These are phyloP conservation scores for Gobius niger DNA, from an alignment of 2,113 vertebrate species.

Conservation along the genomic window DNA sequence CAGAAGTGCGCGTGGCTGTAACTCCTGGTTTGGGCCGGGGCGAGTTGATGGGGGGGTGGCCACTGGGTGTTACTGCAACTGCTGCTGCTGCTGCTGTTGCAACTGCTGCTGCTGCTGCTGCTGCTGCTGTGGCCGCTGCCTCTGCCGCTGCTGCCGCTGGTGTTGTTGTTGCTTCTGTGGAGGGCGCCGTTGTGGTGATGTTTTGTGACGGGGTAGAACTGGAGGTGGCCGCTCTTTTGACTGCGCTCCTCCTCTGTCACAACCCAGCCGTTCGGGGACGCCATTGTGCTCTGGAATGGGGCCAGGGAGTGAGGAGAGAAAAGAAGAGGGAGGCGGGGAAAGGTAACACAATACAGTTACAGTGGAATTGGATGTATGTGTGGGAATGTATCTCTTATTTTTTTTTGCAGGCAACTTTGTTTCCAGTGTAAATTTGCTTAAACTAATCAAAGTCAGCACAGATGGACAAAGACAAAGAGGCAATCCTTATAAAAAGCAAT, in stretches of 20 bases:
- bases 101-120: neutral
- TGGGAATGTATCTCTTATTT: neutral
- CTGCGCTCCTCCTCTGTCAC: conserved; percentile 61
- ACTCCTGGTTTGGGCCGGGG: conserved; percentile 58
- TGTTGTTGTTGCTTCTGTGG: neutral
- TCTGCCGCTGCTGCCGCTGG: too few species aligned
- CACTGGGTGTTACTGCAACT: conserved; percentile 45
- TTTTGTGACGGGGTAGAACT: conserved; percentile 56
- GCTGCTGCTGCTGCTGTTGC: neutral
- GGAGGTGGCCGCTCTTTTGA: conserved; percentile 60
- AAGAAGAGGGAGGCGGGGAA: conserved; percentile 43
- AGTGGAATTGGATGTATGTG: neutral
- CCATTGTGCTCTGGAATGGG: conserved; percentile 67
- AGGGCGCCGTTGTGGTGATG: conserved; percentile 7
- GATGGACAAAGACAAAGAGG: too few species aligned
- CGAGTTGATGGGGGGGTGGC: conserved; percentile 46
- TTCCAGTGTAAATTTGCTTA: too few species aligned
- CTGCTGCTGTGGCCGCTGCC: neutral
- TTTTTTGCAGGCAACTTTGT: too few species aligned
- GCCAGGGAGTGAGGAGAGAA: conserved; percentile 24
- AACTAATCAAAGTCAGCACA: too few species aligned
- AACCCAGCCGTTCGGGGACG: conserved; percentile 54
- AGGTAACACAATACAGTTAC: conserved; percentile 16
- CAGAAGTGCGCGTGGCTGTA: conserved; percentile 64
- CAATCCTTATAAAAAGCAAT: too few species aligned